Evolutionary conservation across 2,797 vertebrate species (phyloP).

Genomic region (Iguana delicatissima): DNA sequence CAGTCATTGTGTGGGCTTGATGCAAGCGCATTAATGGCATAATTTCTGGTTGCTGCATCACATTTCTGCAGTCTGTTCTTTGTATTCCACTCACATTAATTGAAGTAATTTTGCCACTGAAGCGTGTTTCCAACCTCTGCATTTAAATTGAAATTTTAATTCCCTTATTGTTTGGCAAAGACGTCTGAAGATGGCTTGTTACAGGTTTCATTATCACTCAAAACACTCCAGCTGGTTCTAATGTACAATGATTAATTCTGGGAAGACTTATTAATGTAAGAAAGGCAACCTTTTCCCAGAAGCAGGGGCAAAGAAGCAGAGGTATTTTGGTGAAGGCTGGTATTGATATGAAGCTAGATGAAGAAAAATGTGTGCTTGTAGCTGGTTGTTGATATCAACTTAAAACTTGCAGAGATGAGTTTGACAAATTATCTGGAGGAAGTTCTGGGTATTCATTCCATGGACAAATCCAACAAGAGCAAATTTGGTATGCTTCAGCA

Average conservation of each 20-base stretch:
- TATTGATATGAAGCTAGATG: constrained; percentile 70
- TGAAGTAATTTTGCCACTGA: constrained; percentile 88
- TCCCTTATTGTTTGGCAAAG: constrained; percentile 87
- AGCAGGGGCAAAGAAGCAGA: constrained; percentile 70
- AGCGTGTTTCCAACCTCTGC: constrained; percentile 86
- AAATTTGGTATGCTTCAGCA: constrained; percentile 54
- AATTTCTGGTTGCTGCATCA: constrained; percentile 78
- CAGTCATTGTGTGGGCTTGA: constrained; percentile 61
- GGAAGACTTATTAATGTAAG: constrained; percentile 81
- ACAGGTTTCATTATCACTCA: constrained; percentile 88
- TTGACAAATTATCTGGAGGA: constrained; percentile 48
- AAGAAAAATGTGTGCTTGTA: constrained; percentile 31
- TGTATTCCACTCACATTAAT: constrained; percentile 87
- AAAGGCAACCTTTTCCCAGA: constrained; percentile 76
- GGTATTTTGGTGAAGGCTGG: constrained; percentile 76
- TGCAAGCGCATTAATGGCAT: constrained; percentile 77
- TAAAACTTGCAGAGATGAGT: constrained; percentile 51
- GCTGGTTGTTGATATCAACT: constrained; percentile 46
- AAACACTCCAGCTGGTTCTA: constrained; percentile 86
- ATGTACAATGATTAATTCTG: constrained; percentile 83
- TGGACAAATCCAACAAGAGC: constrained; percentile 35
- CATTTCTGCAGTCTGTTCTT: constrained; percentile 80
- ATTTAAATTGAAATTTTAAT: constrained; percentile 91
- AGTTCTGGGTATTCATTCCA: constrained; percentile 47
- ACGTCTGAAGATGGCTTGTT: constrained; percentile 84